Percentiles rank a stretch among this genome's conserved stretches.
phyloP scores from a whole-genome alignment of 2,888 invertebrate genomes.

The Hetaerina titia region DNA sequence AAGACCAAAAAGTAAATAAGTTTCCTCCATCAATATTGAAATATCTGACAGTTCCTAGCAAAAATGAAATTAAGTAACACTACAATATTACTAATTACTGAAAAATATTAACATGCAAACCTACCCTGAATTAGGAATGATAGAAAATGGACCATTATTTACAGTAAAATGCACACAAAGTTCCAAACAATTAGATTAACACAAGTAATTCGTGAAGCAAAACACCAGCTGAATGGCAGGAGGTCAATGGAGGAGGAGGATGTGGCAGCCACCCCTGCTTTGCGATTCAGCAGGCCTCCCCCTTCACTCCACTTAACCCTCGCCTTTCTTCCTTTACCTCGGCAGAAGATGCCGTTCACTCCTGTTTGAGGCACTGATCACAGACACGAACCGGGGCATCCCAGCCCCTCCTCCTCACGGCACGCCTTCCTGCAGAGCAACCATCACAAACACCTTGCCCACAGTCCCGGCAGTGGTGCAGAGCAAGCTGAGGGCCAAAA shows the following conservation, averaged over 20 bases:
- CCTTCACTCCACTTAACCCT: too few relatives aligned
- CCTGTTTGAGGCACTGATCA: constrained; percentile 72
- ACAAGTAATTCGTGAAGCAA: neutral
- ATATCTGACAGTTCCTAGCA: neutral
- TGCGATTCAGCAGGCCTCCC: neutral
- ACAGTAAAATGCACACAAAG: constrained; percentile 15
- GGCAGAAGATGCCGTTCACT: neutral
- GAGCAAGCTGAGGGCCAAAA: constrained; percentile 77
- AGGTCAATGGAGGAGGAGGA: neutral
- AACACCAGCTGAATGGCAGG: neutral
- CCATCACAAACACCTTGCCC: constrained; percentile 85
- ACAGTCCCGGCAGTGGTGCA: constrained; percentile 86
- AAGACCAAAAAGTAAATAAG: neutral
- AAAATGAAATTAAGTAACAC: neutral
- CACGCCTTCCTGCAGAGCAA: constrained; percentile 76
- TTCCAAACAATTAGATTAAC: neutral
- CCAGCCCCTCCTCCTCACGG: constrained; percentile 78
- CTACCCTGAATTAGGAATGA: constrained; percentile 40
- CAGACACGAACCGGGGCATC: constrained; percentile 78
- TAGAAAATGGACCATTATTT: neutral
- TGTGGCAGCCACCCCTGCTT: neutral
- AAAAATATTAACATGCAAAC: constrained; percentile 11
- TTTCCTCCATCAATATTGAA: neutral
- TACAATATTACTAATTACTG: neutral
- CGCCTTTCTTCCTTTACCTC: neutral